These are phyloP conservation scores for Sebastes nivosus DNA, from an alignment of 2,797 vertebrate genomes.

Conservation along the genomic window DNA sequence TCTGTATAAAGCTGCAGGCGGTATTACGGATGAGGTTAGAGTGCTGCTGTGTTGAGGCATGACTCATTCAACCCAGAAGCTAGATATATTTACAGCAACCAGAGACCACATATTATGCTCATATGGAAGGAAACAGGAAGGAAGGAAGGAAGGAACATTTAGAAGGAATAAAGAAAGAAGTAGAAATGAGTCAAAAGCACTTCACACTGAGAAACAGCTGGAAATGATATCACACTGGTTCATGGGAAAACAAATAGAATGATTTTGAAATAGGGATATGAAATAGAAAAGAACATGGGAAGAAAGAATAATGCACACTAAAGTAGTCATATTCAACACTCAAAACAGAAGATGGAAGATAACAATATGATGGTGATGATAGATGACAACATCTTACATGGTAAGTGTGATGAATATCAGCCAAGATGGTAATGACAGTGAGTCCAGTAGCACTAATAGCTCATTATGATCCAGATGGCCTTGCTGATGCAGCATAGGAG, in stretches of 20 bases:
- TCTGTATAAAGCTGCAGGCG: slow-evolving; percentile 53
- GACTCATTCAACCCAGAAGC: slow-evolving; percentile 64
- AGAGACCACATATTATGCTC: not conserved
- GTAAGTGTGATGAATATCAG: slow-evolving; percentile 45
- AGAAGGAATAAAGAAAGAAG: not conserved
- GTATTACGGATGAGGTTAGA: slow-evolving; percentile 51
- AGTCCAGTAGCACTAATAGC: slow-evolving; percentile 30
- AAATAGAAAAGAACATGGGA: not conserved
- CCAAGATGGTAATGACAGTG: slow-evolving; percentile 17
- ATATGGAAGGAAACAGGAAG: not conserved
- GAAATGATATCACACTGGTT: not conserved
- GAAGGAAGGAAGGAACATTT: not conserved
- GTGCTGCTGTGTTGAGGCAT: slow-evolving; percentile 44
- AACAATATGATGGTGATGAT: slow-evolving; percentile 10
- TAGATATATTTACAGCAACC: slow-evolving; percentile 34
- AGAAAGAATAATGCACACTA: not conserved
- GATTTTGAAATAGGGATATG: not conserved
- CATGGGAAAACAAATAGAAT: not conserved
- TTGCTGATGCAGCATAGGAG: slow-evolving; percentile 6
- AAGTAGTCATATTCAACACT: not conserved
- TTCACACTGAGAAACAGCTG: not conserved
- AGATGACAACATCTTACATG: slow-evolving; percentile 12
- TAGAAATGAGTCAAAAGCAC: not conserved
- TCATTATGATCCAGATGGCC: slow-evolving; percentile 57
- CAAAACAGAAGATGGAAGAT: not conserved